phyloP scores from a whole-genome alignment of 2,113 vertebrate genomes.

The Caranx ignobilis region DNA sequence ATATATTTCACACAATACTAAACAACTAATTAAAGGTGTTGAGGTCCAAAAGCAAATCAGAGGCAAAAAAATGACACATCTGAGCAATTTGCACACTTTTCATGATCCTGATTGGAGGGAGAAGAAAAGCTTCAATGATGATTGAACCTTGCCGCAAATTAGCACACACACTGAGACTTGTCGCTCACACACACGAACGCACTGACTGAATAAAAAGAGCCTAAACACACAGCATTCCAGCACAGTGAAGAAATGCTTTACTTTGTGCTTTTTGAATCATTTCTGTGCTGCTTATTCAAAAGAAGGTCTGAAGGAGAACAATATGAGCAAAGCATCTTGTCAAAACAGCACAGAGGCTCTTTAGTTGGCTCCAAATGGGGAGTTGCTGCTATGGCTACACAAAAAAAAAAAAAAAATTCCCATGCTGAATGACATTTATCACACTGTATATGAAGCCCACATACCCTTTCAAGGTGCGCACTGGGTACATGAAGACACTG shows the following conservation, averaged over 20 bases:
- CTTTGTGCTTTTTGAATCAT: conserved; percentile 48
- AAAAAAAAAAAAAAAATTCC: conserved; percentile 44
- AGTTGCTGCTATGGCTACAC: conserved; percentile 33
- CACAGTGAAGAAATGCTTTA: conserved; percentile 21
- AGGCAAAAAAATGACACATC: conserved; percentile 25
- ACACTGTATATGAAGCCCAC: conserved; percentile 39
- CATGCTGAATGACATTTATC: conserved; percentile 64
- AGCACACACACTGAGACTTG: background rate
- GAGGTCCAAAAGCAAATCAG: conserved; percentile 23
- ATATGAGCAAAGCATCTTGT: conserved; percentile 45
- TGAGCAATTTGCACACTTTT: conserved; percentile 32
- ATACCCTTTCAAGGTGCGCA: conserved; percentile 42
- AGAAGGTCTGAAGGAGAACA: conserved; percentile 46
- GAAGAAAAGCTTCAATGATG: conserved; percentile 24
- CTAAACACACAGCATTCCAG: conserved; percentile 5
- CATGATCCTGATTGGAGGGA: background rate
- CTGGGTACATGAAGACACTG: conserved; percentile 14
- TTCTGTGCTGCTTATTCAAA: conserved; percentile 45
- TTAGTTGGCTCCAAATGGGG: conserved; percentile 33
- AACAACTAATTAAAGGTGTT: conserved; percentile 34
- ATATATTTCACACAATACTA: background rate
- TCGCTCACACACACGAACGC: background rate
- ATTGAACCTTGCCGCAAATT: conserved; percentile 21
- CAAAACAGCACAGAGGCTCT: conserved; percentile 39
- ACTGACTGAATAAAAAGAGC: conserved; percentile 26